Conservation (phyloP, 2,797 vertebrate genomes). For the Sebastolobus altivelis region DNA sequence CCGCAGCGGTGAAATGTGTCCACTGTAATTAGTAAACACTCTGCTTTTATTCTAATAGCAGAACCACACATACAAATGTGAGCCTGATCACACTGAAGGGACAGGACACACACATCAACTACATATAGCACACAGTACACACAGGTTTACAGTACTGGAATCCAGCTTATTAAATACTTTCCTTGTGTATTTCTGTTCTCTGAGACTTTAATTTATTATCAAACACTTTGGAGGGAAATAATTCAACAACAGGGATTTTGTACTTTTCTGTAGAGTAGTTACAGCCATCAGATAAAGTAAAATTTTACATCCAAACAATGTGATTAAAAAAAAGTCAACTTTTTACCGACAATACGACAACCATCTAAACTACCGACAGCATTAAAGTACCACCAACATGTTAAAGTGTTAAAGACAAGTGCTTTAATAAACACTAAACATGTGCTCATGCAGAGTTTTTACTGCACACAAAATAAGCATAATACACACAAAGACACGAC, state of each 20-base stretch:
- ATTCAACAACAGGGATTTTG: neutral
- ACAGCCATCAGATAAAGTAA: neutral
- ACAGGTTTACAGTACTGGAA: neutral
- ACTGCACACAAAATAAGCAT: too few species aligned
- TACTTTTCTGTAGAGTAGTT: neutral
- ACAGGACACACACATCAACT: neutral
- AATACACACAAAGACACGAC: too few species aligned
- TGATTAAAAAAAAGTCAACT: neutral
- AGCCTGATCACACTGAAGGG: neutral
- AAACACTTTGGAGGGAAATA: neutral
- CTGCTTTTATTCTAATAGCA: conserved; percentile 24
- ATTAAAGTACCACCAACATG: too few species aligned
- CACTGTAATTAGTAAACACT: conserved; percentile 35
- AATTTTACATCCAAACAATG: too few species aligned
- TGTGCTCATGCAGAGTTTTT: too few species aligned
- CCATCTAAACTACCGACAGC: too few species aligned
- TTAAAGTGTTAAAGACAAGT: too few species aligned
- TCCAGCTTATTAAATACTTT: neutral
- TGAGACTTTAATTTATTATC: neutral
- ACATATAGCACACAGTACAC: neutral
- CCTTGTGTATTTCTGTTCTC: neutral
- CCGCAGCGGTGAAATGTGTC: conserved; percentile 32
- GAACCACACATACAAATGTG: neutral
- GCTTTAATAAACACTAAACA: too few species aligned
- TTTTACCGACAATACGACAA: too few species aligned